Conservation (phyloP, 2,113 vertebrate species). For the Rhinolophus ferrumequinum region DNA sequence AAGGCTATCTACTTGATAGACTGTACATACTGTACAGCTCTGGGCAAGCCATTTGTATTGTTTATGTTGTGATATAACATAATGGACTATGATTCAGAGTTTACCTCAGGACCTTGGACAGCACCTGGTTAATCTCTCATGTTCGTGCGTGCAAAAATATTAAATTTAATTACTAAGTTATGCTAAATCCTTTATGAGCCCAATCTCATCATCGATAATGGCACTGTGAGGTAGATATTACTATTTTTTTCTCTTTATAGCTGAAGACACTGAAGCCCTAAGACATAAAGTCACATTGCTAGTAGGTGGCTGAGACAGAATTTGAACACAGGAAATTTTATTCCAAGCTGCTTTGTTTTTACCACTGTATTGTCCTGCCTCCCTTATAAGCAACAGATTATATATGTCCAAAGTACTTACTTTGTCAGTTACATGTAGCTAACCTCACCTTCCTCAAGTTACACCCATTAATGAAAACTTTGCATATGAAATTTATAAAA, state of each 20-base stretch:
- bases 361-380: not conserved
- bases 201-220: not conserved
- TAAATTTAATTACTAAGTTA: slow-evolving; percentile 33
- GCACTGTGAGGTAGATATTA: not conserved
- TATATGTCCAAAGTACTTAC: not conserved
- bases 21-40: not conserved
- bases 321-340: slow-evolving; percentile 29
- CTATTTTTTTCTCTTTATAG: slow-evolving; percentile 8
- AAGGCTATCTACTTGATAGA: not conserved
- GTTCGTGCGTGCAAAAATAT: not conserved
- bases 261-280: not conserved
- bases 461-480: not conserved
- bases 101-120: slow-evolving; percentile 64
- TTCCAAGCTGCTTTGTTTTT: not conserved
- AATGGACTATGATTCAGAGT: not conserved
- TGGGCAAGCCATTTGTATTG: not conserved
- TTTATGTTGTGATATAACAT: not conserved
- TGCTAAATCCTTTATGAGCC: not conserved
- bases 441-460: not conserved
- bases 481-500: not conserved
- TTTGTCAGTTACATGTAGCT: not conserved
- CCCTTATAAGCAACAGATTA: not conserved
- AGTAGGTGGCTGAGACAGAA: not conserved
- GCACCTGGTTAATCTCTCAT: not conserved
- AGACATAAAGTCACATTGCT: not conserved